Evolutionary conservation across 1,140 invertebrate genomes (phyloP).

Genomic region (Papilio polytes): DNA sequence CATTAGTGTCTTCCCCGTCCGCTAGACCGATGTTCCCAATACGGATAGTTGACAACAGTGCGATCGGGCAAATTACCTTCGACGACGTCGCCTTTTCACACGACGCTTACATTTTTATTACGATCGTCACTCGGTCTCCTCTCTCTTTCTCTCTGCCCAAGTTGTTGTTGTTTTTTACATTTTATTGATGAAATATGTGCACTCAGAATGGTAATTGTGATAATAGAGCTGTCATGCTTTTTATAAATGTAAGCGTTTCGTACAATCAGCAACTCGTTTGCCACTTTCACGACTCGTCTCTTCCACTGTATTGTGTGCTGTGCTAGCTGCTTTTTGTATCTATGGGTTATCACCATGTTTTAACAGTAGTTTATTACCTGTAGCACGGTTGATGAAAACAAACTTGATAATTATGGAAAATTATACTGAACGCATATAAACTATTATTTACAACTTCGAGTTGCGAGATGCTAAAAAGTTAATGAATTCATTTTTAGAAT

Average conservation of each 20-base stretch:
- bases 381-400: constrained; percentile 66
- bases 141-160: constrained; percentile 75
- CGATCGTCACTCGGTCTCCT: constrained; percentile 43
- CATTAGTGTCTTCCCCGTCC: constrained; percentile 71
- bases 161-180: constrained; percentile 60
- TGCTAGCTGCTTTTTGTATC: constrained; percentile 84
- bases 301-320: constrained; percentile 83
- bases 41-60: constrained; percentile 10
- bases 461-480: constrained; percentile 34
- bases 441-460: constrained; percentile 3
- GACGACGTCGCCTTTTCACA: constrained; percentile 33
- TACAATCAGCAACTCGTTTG: constrained; percentile 81
- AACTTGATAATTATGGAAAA: constrained; percentile 1
- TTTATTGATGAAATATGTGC: constrained; percentile 69
- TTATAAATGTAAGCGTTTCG: constrained; percentile 82
- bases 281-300: constrained; percentile 81
- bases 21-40: constrained; percentile 52
- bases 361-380: constrained; percentile 71
- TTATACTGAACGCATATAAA: background rate
- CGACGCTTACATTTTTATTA: constrained; percentile 6
- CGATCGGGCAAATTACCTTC: constrained; percentile 27
- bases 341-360: constrained; percentile 82
- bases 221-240: constrained; percentile 84
- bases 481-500: constrained; percentile 5
- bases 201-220: constrained; percentile 76